Evolutionary conservation across 2,888 invertebrate genomes (phyloP), one percentile per base, ranked within the genome.

Genomic region (Melieria crassipennis): DNA sequence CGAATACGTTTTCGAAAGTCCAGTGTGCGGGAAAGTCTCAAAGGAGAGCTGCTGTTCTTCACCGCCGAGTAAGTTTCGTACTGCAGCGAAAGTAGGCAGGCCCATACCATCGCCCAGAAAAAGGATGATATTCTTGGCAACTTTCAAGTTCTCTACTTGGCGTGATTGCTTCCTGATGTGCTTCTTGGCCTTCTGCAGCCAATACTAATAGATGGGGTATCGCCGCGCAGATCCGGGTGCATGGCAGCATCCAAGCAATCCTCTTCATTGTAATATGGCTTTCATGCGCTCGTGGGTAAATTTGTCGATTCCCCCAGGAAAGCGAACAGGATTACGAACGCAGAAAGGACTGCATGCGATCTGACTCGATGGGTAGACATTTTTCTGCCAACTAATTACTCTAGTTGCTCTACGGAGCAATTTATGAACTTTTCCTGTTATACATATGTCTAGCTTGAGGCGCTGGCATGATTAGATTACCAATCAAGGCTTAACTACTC

Each of bases 91-190:
- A 0, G 96, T 96, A 0, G 94, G 89, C 71, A 95, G 88, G 10
- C 94, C 94, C 95, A 96, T 94, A 4, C 96, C 96, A 81, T 96
- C 96, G 0, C 96, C 96, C 5, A 96, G 87, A 82, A 95, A 95
- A 62, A 95, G 82, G 72, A 96, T 94, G 0, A 94, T 89, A 84
- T 95, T 96, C 83, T 91, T 92, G 0, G 93, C 92, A 9, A 67
- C 50, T 4, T 74, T 74, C 4, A 30, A 74, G 48, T 75, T 73
- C 16, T 46, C 73, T 43, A 69, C 52, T 5, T 67, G 72, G 7
- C 56, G 10, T 6, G 71, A 70, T 61, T 75, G 73, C 47, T 75
- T 55, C 5, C 13, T 16, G 10, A 76, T 67, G 46, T 71, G 75
- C 0, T 74, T 52, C 30, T 74, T 74, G 10, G 75, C 73, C 61